Conservation (phyloP, 2,888 invertebrate genomes). For the Germaria angustata region DNA sequence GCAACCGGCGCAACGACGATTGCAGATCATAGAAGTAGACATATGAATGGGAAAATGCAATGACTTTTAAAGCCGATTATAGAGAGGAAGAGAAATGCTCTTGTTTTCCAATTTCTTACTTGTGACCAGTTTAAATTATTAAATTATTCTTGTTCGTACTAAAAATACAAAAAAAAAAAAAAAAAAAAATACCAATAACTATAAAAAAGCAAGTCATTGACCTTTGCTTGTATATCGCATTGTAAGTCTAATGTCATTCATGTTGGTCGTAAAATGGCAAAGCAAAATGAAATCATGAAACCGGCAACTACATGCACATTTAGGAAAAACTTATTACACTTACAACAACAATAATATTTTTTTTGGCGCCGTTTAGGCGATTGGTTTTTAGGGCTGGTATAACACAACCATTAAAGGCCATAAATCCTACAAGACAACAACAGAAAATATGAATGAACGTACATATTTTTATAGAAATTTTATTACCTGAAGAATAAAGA, state of each 20-base stretch:
- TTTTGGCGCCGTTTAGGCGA: conserved; percentile 60
- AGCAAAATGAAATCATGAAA: not conserved
- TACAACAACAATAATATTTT: conserved; percentile 2
- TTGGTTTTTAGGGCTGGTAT: conserved; percentile 43
- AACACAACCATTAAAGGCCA: conserved; percentile 43
- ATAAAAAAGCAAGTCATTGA: conserved; percentile 28
- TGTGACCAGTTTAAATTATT: conserved; percentile 31
- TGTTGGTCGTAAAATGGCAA: conserved; percentile 9
- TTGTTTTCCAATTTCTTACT: not conserved
- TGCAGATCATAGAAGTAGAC: conserved; percentile 41
- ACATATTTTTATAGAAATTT: too few relatives aligned
- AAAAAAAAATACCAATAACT: not conserved
- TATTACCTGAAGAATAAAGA: too few relatives aligned
- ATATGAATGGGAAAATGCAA: conserved; percentile 38
- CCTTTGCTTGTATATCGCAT: conserved; percentile 3
- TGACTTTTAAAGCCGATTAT: conserved; percentile 65
- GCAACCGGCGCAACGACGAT: not conserved
- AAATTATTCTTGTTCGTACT: conserved; percentile 7
- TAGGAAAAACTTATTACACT: not conserved
- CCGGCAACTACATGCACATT: not conserved
- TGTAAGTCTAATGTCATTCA: conserved; percentile 24
- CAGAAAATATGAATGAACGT: too few relatives aligned
- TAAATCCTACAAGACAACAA: conserved; percentile 42
- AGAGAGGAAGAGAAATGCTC: conserved; percentile 18
- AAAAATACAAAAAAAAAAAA: not conserved